Conservation (phyloP, 2,113 vertebrate genomes). For the Lepus europaeus region DNA sequence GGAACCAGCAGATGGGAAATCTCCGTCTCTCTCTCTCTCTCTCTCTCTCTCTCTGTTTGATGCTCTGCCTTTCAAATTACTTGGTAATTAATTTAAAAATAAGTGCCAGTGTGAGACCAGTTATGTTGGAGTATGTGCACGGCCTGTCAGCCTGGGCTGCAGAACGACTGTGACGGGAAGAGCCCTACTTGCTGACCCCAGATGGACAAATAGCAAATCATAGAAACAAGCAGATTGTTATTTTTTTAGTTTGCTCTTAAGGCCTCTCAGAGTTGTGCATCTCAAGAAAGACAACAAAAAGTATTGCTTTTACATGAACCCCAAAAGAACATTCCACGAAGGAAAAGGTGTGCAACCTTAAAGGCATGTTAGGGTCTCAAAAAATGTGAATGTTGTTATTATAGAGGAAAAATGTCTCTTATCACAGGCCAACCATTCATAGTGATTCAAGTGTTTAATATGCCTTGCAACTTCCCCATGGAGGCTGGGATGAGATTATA, state of each 20-base stretch:
- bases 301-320: neutral
- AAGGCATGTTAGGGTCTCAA: neutral
- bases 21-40: no score
- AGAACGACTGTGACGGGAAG: neutral
- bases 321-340: neutral
- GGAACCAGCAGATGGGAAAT: no score
- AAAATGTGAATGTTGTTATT: neutral
- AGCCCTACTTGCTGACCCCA: neutral
- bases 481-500: neutral
- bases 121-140: neutral
- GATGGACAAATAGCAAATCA: accelerated
- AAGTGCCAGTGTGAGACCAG: neutral
- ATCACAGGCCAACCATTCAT: neutral
- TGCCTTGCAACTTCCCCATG: no score
- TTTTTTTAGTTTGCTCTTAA: neutral
- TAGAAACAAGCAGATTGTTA: neutral
- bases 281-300: neutral
- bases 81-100: no score
- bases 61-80: no score
- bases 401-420: neutral
- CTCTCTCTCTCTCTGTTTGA: no score
- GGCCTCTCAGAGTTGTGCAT: neutral
- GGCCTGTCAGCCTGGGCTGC: neutral
- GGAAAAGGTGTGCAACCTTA: neutral
- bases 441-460: neutral